Evolutionary conservation across 2,113 vertebrate species (phyloP).

Genomic region (Otocyon megalotis): DNA sequence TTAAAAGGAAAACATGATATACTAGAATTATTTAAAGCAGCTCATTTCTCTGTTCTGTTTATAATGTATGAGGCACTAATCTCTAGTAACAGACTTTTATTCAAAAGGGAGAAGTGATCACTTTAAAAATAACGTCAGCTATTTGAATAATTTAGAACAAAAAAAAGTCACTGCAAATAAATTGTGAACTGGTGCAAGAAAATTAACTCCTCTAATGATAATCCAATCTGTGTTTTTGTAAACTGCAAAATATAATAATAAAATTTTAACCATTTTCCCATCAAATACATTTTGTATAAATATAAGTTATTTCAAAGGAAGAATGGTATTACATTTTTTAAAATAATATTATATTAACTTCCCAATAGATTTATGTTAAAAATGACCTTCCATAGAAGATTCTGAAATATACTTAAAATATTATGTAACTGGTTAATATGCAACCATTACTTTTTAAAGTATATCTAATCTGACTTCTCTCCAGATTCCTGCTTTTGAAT

Average conservation of each 20-base stretch:
- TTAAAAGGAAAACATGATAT: conserved; percentile 66
- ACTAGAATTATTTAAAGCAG: conserved; percentile 65
- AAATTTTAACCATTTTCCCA: conserved; percentile 36
- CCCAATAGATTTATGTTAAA: background rate
- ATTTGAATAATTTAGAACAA: conserved; percentile 79
- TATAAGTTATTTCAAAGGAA: background rate
- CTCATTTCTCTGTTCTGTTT: conserved; percentile 56
- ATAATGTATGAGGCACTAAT: conserved; percentile 50
- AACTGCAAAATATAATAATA: conserved; percentile 11
- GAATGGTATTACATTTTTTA: background rate
- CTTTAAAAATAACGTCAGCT: conserved; percentile 80
- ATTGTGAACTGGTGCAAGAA: conserved; percentile 54
- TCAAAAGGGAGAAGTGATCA: conserved; percentile 76
- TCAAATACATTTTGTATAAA: background rate
- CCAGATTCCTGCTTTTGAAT: background rate
- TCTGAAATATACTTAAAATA: conserved; percentile 45
- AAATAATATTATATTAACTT: background rate
- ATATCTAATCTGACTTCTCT: background rate
- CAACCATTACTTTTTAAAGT: background rate
- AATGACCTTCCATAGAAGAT: background rate
- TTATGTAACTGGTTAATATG: background rate
- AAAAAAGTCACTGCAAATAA: background rate
- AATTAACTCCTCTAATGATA: conserved; percentile 21
- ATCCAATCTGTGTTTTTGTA: background rate
- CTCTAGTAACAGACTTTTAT: conserved; percentile 73